Percentiles rank a stretch among this genome's conserved stretches.
Evolutionary conservation across 2,888 invertebrate genomes (phyloP).

Genomic region (Branchipolynoe longqiensis): DNA sequence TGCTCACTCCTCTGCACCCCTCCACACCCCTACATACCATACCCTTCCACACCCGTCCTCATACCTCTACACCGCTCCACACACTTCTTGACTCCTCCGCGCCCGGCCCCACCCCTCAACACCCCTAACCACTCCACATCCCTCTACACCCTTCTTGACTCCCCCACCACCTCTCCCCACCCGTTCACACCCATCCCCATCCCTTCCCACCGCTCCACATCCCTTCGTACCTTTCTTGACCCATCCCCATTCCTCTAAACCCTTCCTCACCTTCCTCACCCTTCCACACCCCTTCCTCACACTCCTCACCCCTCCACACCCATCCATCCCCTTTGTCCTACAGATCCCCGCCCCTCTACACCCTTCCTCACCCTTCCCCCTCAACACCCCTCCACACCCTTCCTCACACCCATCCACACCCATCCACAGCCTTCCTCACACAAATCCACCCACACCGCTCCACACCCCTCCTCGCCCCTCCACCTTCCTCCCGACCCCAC

Average conservation of each 20-base stretch:
- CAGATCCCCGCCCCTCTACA: not conserved
- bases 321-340: no score
- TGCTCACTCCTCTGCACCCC: no score
- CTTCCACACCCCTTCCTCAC: not conserved
- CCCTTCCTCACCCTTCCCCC: not conserved
- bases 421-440: not conserved
- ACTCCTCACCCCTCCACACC: not conserved
- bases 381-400: not conserved
- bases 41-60: no score
- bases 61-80: not conserved
- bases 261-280: not conserved
- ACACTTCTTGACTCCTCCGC: not conserved
- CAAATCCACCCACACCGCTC: not conserved
- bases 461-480: not conserved
- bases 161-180: not conserved
- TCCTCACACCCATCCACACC: not conserved
- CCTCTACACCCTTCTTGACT: not conserved
- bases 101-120: not conserved
- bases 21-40: no score
- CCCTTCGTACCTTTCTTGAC: no score
- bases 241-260: not conserved
- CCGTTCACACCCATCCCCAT: not conserved
- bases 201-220: no score
- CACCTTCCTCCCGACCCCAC: not conserved
- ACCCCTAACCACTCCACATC: not conserved